Base-by-base conservation (phyloP, 2,888 invertebrate species). In the Cephalotes varians region DNA sequence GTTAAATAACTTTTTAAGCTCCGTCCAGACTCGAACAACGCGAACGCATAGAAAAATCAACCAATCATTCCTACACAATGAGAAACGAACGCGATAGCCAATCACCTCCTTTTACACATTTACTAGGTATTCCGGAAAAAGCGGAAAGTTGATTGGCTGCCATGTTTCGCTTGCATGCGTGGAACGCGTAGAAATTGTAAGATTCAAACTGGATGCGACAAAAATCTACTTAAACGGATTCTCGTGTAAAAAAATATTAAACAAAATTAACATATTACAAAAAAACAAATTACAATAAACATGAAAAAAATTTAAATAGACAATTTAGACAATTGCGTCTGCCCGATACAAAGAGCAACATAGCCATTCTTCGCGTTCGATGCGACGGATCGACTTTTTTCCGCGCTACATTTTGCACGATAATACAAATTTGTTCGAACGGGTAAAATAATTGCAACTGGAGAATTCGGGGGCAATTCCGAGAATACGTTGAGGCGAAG, bases 141-240 rank as follows among this genome's bases (percentile, higher is more conserved):
- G 40, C 56, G 4, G 18, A 34, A 71, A 54, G 28, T 56, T 3
- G 37, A 56, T 72, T 72, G 72, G 72, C 28, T 40, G 18, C 37
- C 54, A 25, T 15, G 37, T 54, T 21, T 51, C 15, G 15, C 21
- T 40, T 21, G 7, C 9, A 31, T 21, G n/a, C 12, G 10, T n/a
- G 15, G 9, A 25, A 18, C 6, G 25, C 60, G n/a, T 47, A 9
- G 25, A 49, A 2, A 25, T n/a, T 15, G n/a, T 31, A 15, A 2
- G 18, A 31, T 21, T 69, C 12, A 15, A 9, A 67, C 6, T 12
- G 12, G 3, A 54, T 25, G 12, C 10, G 4, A 54, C 4, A 54
- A 56, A 56, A 3, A 4, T 1, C 3, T 21, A 34, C 31, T 47
- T 1, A 28, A 37, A 25, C 1, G 10, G 1, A 18, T 1, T 51